A percentile compares a stretch with the other conserved stretches of the same genome.
phyloP scores from a whole-genome alignment of 2,888 invertebrate species.

The Cacoxenus indagator region DNA sequence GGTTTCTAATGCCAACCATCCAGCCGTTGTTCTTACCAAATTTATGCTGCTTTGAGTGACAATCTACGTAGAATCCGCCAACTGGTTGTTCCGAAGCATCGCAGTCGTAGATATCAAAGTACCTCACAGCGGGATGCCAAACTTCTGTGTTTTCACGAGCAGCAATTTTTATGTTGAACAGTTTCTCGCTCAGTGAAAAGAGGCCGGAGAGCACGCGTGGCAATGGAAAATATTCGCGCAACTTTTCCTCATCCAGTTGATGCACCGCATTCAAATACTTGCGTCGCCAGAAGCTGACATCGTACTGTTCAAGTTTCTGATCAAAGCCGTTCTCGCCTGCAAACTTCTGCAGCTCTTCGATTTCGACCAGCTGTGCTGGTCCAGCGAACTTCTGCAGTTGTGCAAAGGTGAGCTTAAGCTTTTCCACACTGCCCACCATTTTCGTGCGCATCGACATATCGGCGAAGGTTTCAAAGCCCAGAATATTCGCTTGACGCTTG shows the following conservation, averaged over 20 bases:
- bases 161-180: conserved; percentile 84
- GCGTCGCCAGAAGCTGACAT: conserved; percentile 89
- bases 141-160: conserved; percentile 76
- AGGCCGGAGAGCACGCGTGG: conserved; percentile 84
- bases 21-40: conserved; percentile 80
- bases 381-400: conserved; percentile 78
- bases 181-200: conserved; percentile 80
- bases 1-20: conserved; percentile 84
- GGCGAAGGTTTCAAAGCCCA: conserved; percentile 85
- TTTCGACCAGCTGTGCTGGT: conserved; percentile 82
- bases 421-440: conserved; percentile 86
- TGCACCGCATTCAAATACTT: conserved; percentile 79
- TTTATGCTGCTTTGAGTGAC: conserved; percentile 78
- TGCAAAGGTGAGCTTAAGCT: conserved; percentile 80
- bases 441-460: conserved; percentile 95
- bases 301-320: conserved; percentile 82
- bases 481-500: conserved; percentile 78
- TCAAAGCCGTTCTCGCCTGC: conserved; percentile 81
- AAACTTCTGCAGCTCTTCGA: conserved; percentile 80
- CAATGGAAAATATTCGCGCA: conserved; percentile 87
- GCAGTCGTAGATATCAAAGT: conserved; percentile 82
- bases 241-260: conserved; percentile 79
- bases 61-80: conserved; percentile 90
- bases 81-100: conserved; percentile 72
- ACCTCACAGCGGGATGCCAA: conserved; percentile 90